Base-by-base conservation (phyloP, 2,797 vertebrate genomes). In the Babyrousa celebensis region DNA sequence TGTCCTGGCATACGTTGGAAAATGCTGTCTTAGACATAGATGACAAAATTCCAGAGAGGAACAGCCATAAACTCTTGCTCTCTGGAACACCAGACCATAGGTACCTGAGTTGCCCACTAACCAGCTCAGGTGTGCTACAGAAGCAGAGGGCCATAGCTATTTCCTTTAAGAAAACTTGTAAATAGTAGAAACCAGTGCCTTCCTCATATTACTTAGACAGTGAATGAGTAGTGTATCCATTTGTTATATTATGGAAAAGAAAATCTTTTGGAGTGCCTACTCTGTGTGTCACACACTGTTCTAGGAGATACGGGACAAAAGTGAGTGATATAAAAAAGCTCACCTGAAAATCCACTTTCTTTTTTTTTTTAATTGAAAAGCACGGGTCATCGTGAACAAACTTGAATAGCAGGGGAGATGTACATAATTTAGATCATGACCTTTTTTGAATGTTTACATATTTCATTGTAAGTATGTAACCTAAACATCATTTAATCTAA, bases 211-310 rank as follows among this genome's bases (percentile, higher is more conserved):
- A 27, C 84, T 56, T 62, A 62, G 54, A 58, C 68, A 63, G 18
- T 83, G 27, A 94, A 48, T 68, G 18, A 23, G 18, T 54, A 67
- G 27, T 56, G 27, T 67, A 56, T 62, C 5, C 1, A 32, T 40
- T 14, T 65, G 23, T 87, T 91, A 29, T 10, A 27, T 63, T 89
- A 91, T 70, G 84, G 79, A 54, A 60, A 67, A 85, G 58, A 78
- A 87, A 68, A 67, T 15, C 5, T 58, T 58, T 78, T 29, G 27
- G 40, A 62, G 9, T 75, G 32, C 40, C 48, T 85, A 11, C 40
- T 54, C 4, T 88, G 63, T 94, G 29, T 72, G 78, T n/a, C 18
- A 62, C 52, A 92, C 14, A 90, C 54, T 21, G 60, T 63, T 84
- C n/a, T 78, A 84, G 40, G 9, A 1, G 0, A 65, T 12, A 12